Conservation (phyloP, 2,113 vertebrate species). For the Pedionomus torquatus region DNA sequence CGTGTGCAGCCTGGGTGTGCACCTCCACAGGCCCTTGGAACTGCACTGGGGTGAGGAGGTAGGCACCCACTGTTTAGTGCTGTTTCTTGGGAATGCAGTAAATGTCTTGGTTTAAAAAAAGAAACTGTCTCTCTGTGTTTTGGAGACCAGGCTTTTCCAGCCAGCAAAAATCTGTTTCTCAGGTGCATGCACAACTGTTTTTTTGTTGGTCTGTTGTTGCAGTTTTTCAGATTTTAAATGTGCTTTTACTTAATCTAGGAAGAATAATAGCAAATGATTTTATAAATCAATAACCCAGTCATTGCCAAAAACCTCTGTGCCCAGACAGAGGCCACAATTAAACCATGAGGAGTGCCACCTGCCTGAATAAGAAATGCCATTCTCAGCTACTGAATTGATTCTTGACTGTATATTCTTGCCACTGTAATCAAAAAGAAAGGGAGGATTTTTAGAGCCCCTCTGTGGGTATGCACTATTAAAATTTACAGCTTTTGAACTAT, state of each 20-base stretch:
- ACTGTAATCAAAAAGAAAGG: not conserved
- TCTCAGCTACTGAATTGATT: not conserved
- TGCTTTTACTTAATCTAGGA: constrained; percentile 7
- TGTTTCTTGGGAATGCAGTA: not conserved
- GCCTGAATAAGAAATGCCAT: not conserved
- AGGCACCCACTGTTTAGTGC: not conserved
- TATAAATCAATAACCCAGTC: not conserved
- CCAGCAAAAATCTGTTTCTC: not conserved
- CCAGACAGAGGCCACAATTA: not conserved
- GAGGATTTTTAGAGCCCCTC: not conserved
- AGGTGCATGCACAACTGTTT: not conserved
- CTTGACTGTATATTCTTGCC: not conserved
- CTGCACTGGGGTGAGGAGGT: rapidly evolving
- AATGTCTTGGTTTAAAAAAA: not conserved
- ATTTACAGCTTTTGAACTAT: not conserved
- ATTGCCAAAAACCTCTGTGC: not conserved
- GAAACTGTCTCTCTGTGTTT: not conserved
- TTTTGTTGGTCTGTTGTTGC: not conserved
- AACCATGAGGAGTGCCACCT: not conserved
- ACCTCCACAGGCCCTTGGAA: not conserved
- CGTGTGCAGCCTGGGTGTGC: too few species aligned
- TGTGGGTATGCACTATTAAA: not conserved
- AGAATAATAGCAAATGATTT: not conserved
- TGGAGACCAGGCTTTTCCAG: not conserved
- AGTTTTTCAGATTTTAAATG: not conserved